Evolutionary conservation across 2,113 vertebrate genomes (phyloP).

Genomic region (Bettongia penicillata): DNA sequence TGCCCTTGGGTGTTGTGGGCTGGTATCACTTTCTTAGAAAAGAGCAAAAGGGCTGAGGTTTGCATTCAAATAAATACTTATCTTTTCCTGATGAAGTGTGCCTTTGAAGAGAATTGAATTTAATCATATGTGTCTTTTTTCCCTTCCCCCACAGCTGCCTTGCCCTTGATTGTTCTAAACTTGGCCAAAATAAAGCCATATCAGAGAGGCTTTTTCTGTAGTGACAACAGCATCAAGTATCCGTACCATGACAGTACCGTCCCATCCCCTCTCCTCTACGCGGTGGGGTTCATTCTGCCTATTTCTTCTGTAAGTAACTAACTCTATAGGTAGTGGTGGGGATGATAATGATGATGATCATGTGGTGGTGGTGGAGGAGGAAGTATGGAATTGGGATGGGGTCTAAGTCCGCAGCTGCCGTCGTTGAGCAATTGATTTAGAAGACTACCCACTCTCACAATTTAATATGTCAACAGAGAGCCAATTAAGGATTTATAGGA

Average conservation of each 20-base stretch:
- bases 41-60: conserved; percentile 47
- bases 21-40: neutral
- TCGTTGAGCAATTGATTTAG: conserved; percentile 26
- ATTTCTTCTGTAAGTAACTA: conserved; percentile 97
- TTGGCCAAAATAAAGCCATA: conserved; percentile 96
- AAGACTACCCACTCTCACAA: neutral
- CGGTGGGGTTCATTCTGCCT: conserved; percentile 95
- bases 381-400: conserved; percentile 45
- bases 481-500: conserved; percentile 6
- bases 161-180: conserved; percentile 97
- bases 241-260: conserved; percentile 96
- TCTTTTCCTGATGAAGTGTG: conserved; percentile 67
- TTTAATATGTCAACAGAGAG: neutral
- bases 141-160: conserved; percentile 93
- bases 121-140: conserved; percentile 87
- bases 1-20: neutral
- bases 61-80: conserved; percentile 70
- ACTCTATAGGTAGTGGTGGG: conserved; percentile 80
- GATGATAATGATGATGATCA: conserved; percentile 19
- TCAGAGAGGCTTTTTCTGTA: conserved; percentile 99
- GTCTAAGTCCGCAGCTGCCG: neutral
- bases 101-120: conserved; percentile 71
- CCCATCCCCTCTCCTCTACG: conserved; percentile 92
- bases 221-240: conserved; percentile 97
- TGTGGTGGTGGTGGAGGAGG: conserved; percentile 36